These are phyloP conservation scores for Daktulosphaira vitifoliae DNA, from an alignment of 1,140 invertebrate genomes.

Conservation along the genomic window DNA sequence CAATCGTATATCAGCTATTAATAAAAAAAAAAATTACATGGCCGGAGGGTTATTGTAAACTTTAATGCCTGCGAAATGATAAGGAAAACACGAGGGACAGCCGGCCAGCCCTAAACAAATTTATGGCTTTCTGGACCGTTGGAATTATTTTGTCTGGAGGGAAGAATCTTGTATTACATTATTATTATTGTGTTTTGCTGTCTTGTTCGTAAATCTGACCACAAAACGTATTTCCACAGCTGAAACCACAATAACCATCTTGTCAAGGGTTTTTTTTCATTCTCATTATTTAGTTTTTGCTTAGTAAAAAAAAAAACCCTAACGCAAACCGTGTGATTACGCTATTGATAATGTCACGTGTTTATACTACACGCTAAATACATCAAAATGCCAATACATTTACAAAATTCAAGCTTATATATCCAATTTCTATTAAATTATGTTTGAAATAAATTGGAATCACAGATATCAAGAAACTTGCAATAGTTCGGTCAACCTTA, in stretches of 20 bases:
- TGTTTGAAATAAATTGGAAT: slow-evolving; percentile 2
- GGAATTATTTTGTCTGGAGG: slow-evolving; percentile 32
- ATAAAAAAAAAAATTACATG: too few species aligned
- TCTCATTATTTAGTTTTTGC: slow-evolving; percentile 13
- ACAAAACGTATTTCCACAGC: slow-evolving; percentile 32
- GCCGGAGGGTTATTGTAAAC: neutral
- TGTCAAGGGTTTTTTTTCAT: neutral
- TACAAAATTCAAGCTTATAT: neutral
- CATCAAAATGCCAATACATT: slow-evolving; percentile 29
- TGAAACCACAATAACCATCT: slow-evolving; percentile 32
- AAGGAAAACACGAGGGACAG: slow-evolving; percentile 33
- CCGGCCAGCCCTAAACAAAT: slow-evolving; percentile 31
- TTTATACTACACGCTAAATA: too few species aligned
- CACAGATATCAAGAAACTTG: too few species aligned
- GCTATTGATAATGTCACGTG: slow-evolving; percentile 6
- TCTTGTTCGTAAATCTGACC: slow-evolving; percentile 32
- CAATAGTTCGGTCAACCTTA: too few species aligned
- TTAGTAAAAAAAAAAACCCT: slow-evolving; percentile 5
- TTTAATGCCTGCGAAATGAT: slow-evolving; percentile 29
- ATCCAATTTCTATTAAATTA: slow-evolving; percentile 2
- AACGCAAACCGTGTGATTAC: slow-evolving; percentile 6
- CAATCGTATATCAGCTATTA: too few species aligned
- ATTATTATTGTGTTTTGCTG: slow-evolving; percentile 31
- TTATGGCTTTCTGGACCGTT: slow-evolving; percentile 32
- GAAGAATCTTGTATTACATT: slow-evolving; percentile 34